Evolutionary conservation across 2,888 invertebrate genomes (phyloP).

Genomic region (Agriopis leucophaearia): DNA sequence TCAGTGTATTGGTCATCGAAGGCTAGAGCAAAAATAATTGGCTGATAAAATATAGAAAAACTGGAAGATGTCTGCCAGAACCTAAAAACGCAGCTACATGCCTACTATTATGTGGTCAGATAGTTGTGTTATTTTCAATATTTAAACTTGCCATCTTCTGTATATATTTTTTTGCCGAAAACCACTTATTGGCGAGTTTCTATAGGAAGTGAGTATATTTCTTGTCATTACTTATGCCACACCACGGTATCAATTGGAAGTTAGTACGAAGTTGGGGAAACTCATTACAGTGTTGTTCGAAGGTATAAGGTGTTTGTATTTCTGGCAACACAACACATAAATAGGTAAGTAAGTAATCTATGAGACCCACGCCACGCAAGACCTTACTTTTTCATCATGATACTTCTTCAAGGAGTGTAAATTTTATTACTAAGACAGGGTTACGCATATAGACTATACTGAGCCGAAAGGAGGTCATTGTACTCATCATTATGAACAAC

Average conservation of each 20-base stretch:
- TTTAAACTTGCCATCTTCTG: neutral
- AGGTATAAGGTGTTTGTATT: constrained; percentile 10
- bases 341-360: neutral
- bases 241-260: constrained; percentile 24
- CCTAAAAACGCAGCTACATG: too few species aligned
- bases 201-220: neutral
- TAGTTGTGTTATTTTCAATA: neutral
- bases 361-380: neutral
- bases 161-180: neutral
- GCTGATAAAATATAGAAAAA: neutral
- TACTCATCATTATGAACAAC: too few species aligned
- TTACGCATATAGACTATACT: too few species aligned
- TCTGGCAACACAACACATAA: constrained; percentile 7
- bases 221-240: constrained; percentile 15
- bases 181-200: neutral
- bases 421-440: too few species aligned
- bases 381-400: neutral
- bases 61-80: neutral
- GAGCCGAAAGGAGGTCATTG: too few species aligned
- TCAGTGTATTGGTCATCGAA: too few species aligned
- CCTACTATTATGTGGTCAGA: too few species aligned
- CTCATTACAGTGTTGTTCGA: constrained; percentile 18
- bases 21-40: too few species aligned
- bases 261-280: constrained; percentile 17
- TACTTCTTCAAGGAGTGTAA: neutral